Percentiles rank a stretch among this genome's conserved stretches.
These are phyloP conservation scores for Tiliqua scincoides DNA, from an alignment of 2,113 vertebrate species.

Conservation along the genomic window DNA sequence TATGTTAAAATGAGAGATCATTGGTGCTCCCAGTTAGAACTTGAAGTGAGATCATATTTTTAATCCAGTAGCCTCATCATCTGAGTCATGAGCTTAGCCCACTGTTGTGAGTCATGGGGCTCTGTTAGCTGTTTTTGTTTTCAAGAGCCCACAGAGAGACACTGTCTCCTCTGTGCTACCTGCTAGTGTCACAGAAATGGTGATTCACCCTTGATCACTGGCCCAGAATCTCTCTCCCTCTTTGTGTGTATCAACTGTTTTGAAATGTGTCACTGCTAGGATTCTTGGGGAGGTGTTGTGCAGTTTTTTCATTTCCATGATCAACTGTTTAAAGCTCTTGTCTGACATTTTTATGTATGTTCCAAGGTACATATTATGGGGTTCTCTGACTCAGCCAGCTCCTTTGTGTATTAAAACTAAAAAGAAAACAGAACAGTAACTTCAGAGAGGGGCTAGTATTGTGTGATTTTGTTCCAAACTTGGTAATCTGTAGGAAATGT, in stretches of 20 bases:
- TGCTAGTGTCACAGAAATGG: background rate
- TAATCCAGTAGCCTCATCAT: background rate
- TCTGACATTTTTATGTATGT: background rate
- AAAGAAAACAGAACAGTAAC: background rate
- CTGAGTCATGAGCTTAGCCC: background rate
- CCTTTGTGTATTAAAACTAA: background rate
- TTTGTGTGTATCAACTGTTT: background rate
- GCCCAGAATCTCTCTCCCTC: background rate
- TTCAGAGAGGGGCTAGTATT: background rate
- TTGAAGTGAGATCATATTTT: background rate
- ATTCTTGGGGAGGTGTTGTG: background rate
- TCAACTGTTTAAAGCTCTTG: background rate
- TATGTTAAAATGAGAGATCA: background rate
- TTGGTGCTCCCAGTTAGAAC: too few relatives aligned
- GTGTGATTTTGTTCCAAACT: background rate
- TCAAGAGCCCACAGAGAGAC: background rate
- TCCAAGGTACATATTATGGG: background rate
- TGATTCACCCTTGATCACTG: background rate
- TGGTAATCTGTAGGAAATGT: background rate
- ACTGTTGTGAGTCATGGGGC: background rate
- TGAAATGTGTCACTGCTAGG: background rate
- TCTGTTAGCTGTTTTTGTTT: background rate
- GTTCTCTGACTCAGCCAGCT: background rate
- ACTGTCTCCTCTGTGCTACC: background rate
- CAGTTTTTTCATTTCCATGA: background rate